These are phyloP conservation scores for Coregonus ussuriensis DNA, from an alignment of 2,797 vertebrate genomes.

Conservation along the genomic window DNA sequence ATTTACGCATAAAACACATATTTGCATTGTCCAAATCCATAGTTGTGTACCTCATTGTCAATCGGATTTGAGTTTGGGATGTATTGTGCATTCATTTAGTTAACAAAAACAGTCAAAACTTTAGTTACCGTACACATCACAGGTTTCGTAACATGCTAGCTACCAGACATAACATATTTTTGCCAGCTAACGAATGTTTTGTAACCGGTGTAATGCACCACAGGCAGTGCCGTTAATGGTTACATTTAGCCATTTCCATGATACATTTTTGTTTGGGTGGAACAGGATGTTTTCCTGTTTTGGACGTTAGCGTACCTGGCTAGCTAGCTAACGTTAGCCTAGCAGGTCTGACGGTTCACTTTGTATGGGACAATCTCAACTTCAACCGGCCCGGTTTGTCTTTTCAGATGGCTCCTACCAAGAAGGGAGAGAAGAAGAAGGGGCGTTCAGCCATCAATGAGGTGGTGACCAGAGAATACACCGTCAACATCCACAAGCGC, in stretches of 20 bases:
- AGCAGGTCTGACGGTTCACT: background rate
- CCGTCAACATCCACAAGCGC: slow-evolving; percentile 97
- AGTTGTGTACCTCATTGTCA: background rate
- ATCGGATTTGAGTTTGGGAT: background rate
- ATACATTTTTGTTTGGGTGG: background rate
- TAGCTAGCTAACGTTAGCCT: no score
- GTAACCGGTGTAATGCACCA: background rate
- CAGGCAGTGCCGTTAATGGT: background rate
- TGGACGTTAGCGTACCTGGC: background rate
- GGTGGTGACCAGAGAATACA: slow-evolving; percentile 97
- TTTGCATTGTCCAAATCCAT: background rate
- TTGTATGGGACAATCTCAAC: background rate
- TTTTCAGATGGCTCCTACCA: slow-evolving; percentile 90
- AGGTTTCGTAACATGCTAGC: background rate
- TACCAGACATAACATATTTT: background rate
- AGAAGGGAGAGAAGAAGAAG: slow-evolving; percentile 98
- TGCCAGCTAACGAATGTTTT: background rate
- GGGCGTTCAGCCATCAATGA: slow-evolving; percentile 97
- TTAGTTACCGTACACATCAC: no score
- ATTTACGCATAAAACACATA: background rate
- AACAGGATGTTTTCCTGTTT: background rate
- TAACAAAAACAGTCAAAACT: background rate
- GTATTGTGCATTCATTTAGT: background rate
- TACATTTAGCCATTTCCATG: background rate
- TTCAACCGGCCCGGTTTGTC: background rate